Conservation (phyloP, 2,113 vertebrate genomes). For the Ginglymostoma cirratum region DNA sequence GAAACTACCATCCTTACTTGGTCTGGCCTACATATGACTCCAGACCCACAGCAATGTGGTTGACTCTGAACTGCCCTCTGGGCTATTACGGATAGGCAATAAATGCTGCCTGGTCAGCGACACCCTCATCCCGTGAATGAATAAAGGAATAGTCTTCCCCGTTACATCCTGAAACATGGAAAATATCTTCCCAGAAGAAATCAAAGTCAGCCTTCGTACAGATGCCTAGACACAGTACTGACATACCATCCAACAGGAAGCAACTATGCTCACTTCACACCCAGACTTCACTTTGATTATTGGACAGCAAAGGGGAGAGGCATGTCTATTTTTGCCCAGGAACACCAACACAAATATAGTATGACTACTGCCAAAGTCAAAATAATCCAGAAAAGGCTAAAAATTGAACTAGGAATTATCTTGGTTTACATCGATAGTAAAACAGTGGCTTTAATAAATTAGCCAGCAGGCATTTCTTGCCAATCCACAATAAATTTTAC, state of each 20-base stretch:
- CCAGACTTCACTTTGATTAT: not conserved
- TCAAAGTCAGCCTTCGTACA: not conserved
- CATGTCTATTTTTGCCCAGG: not conserved
- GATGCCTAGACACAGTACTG: not conserved
- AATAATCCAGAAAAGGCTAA: not conserved
- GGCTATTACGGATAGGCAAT: too few species aligned
- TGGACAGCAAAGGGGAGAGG: not conserved
- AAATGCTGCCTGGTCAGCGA: too few species aligned
- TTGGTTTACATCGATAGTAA: not conserved
- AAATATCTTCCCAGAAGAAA: not conserved
- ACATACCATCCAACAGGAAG: not conserved
- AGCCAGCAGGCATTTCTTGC: not conserved
- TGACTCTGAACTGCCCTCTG: too few species aligned
- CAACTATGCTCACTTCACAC: not conserved
- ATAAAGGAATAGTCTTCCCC: not conserved
- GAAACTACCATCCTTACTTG: too few species aligned
- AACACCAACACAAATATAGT: not conserved
- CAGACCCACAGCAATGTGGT: too few species aligned
- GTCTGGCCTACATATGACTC: too few species aligned
- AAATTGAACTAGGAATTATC: not conserved
- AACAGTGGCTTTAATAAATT: not conserved
- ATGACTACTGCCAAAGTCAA: not conserved
- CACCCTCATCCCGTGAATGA: too few species aligned
- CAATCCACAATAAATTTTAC: not conserved
- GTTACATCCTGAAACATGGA: not conserved